Evolutionary conservation across 1,140 invertebrate species (phyloP).

Genomic region (Meloidogyne hapla): DNA sequence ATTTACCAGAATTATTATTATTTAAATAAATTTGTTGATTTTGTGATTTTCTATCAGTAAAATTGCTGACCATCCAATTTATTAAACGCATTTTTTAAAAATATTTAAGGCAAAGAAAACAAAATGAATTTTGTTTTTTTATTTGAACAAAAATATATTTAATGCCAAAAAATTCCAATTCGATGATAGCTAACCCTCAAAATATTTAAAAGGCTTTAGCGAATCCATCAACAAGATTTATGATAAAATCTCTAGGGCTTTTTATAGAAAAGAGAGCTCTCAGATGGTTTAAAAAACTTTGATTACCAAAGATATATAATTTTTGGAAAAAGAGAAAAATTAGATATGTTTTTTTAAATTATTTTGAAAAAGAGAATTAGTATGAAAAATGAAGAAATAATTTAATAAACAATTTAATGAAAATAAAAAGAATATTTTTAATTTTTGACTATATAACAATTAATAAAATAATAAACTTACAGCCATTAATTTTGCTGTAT

Average conservation of each 20-base stretch:
- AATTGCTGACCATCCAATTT: neutral
- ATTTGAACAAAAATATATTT: neutral
- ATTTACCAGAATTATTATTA: constrained; percentile 4
- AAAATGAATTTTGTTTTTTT: neutral
- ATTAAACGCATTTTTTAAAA: constrained; percentile 17
- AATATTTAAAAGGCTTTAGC: neutral
- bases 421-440: neutral
- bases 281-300: neutral
- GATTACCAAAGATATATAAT: too few relatives aligned
- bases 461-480: constrained; percentile 38
- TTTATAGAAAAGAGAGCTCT: neutral
- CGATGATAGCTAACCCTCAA: constrained; percentile 1
- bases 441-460: too few relatives aligned
- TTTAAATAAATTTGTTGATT: neutral
- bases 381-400: too few relatives aligned
- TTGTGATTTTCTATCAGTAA: neutral
- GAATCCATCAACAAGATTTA: neutral
- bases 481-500: constrained; percentile 46
- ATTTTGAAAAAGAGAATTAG: too few relatives aligned
- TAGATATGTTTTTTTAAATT: neutral
- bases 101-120: neutral
- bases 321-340: constrained; percentile 19
- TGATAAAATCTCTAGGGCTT: neutral
- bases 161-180: constrained; percentile 19
- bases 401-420: neutral